phyloP scores from a whole-genome alignment of 2,113 vertebrate species.

The Cheilinus undulatus region DNA sequence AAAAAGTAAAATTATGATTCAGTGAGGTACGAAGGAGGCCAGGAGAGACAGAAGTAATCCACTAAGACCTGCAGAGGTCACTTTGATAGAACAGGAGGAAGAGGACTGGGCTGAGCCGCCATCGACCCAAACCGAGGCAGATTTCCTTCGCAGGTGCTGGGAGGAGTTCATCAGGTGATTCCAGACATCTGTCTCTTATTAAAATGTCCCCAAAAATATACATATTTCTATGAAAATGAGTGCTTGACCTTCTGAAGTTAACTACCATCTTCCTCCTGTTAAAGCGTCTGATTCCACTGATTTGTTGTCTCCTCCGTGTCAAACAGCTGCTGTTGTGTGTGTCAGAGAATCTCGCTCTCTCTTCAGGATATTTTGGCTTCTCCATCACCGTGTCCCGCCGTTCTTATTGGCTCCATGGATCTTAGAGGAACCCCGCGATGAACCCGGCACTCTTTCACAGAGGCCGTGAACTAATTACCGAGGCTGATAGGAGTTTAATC shows the following conservation, averaged over 20 bases:
- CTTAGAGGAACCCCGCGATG: slow-evolving; percentile 1
- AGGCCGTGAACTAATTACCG: slow-evolving; percentile 41
- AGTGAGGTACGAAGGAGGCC: too few relatives aligned
- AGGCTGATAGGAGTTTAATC: slow-evolving; percentile 36
- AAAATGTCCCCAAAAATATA: too few relatives aligned
- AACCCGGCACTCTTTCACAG: not conserved
- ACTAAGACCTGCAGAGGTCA: too few relatives aligned
- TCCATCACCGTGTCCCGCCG: not conserved
- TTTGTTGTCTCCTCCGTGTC: slow-evolving; percentile 12
- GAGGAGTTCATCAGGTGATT: too few relatives aligned
- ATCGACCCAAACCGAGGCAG: too few relatives aligned
- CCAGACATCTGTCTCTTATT: too few relatives aligned
- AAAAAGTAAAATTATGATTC: not conserved
- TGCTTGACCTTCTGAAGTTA: too few relatives aligned
- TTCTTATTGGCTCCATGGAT: slow-evolving; percentile 16
- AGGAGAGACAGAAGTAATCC: too few relatives aligned
- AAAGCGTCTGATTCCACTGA: not conserved
- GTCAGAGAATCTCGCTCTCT: not conserved
- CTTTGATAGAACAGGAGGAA: too few relatives aligned
- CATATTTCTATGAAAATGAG: slow-evolving; percentile 1
- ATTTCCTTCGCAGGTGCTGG: too few relatives aligned
- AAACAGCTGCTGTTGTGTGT: slow-evolving; percentile 29
- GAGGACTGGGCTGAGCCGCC: too few relatives aligned
- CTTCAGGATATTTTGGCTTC: not conserved
- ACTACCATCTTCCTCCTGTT: not conserved